Conservation (phyloP, 2,113 vertebrate species). For the Todiramphus chloris region DNA sequence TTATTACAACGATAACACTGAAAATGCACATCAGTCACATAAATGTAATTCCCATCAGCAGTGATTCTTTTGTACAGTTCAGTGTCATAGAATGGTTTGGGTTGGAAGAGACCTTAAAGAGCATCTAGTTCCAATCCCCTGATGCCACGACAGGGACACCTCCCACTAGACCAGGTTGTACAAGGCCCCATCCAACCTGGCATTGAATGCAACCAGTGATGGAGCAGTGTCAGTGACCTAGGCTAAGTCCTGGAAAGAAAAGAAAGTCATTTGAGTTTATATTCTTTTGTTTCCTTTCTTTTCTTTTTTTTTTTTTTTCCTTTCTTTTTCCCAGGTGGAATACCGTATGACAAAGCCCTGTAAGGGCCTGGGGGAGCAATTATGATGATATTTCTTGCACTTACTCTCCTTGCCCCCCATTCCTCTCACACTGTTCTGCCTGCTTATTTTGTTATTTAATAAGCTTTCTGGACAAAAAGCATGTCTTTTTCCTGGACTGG, state of each 20-base stretch:
- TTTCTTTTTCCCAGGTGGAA: background rate
- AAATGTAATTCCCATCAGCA: background rate
- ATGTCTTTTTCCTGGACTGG: background rate
- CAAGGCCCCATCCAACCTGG: no score
- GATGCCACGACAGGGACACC: no score
- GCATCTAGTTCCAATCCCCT: no score
- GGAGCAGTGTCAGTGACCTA: background rate
- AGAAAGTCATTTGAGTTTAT: background rate
- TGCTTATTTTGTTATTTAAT: background rate
- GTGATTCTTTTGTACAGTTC: background rate
- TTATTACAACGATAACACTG: background rate
- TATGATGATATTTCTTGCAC: background rate
- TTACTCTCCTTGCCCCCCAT: background rate
- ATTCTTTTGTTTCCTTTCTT: no score
- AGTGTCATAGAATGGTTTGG: no score
- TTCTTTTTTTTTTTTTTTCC: no score
- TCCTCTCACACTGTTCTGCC: background rate
- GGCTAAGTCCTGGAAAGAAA: background rate
- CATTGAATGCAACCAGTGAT: no score
- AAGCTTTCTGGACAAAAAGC: background rate
- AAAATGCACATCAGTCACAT: background rate
- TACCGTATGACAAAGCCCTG: background rate
- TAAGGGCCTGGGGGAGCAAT: background rate
- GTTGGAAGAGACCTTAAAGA: no score
- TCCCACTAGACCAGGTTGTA: no score